Percentiles rank a stretch among this genome's conserved stretches.
These are phyloP conservation scores for Psilanteris sp. DNA, from an alignment of 1,140 invertebrate species.

Conservation along the genomic window DNA sequence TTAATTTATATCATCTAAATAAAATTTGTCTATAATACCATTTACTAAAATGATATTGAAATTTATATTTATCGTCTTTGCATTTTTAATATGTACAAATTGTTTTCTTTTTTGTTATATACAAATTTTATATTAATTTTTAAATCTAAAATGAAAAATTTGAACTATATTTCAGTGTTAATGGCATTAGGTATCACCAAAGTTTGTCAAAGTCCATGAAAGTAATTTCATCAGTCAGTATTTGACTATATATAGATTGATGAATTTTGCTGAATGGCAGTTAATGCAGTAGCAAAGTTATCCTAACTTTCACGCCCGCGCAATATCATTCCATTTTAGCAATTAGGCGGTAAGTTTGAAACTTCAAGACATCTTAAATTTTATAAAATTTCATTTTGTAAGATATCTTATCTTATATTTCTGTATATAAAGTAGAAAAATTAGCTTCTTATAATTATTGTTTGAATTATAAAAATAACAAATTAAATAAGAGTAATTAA, in stretches of 20 bases:
- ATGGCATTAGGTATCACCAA: conserved; percentile 22
- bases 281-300: conserved; percentile 41
- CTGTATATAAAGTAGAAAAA: no score
- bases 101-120: no score
- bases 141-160: no score
- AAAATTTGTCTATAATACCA: no score
- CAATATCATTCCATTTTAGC: conserved; percentile 11
- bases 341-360: conserved; percentile 50
- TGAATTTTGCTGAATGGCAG: conserved; percentile 36
- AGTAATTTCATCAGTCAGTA: conserved; percentile 39
- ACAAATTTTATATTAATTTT: no score
- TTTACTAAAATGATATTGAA: no score
- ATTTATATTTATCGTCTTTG: no score
- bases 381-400: conserved; percentile 4
- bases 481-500: no score
- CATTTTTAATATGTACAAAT: no score
- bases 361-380: conserved; percentile 14
- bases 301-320: conserved; percentile 45
- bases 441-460: no score
- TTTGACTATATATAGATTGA: conserved; percentile 34
- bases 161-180: conserved; percentile 29
- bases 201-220: conserved; percentile 34
- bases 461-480: no score
- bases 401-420: background rate
- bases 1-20: no score